phyloP scores from a whole-genome alignment of 2,888 invertebrate genomes.

The Hydraecia micacea region DNA sequence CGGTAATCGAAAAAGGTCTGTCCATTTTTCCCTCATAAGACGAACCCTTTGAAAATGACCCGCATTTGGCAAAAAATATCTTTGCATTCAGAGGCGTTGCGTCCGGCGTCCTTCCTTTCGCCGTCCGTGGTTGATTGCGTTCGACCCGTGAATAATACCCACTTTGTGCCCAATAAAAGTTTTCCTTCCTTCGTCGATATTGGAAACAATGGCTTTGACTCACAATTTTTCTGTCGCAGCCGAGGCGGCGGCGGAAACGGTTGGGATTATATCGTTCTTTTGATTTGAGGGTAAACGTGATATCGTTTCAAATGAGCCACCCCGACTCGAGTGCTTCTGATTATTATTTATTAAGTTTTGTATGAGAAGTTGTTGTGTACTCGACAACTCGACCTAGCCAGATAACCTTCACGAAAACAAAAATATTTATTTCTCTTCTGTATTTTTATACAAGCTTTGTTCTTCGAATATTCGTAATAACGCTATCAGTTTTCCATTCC shows the following conservation, averaged over 20 bases:
- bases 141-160: slow-evolving; percentile 87
- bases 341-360: slow-evolving; percentile 71
- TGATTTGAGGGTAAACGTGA: slow-evolving; percentile 87
- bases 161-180: slow-evolving; percentile 90
- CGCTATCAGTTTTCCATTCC: slow-evolving; percentile 11
- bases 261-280: slow-evolving; percentile 85
- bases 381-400: neutral
- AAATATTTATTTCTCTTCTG: neutral
- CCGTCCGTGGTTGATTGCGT: slow-evolving; percentile 84
- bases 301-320: slow-evolving; percentile 82
- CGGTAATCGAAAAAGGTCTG: slow-evolving; percentile 86
- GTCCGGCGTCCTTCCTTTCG: slow-evolving; percentile 80
- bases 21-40: slow-evolving; percentile 84
- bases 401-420: slow-evolving; percentile 7
- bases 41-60: slow-evolving; percentile 88
- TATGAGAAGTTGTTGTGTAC: slow-evolving; percentile 50
- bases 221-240: slow-evolving; percentile 84
- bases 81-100: slow-evolving; percentile 87
- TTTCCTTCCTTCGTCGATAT: slow-evolving; percentile 84
- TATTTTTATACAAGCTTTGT: neutral
- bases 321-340: slow-evolving; percentile 66
- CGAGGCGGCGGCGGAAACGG: slow-evolving; percentile 76
- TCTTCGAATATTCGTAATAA: slow-evolving; percentile 9
- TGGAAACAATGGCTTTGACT: slow-evolving; percentile 89
- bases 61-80: slow-evolving; percentile 87